phyloP scores from a whole-genome alignment of 23 tunicate species.

The Trididemnum clinides region DNA sequence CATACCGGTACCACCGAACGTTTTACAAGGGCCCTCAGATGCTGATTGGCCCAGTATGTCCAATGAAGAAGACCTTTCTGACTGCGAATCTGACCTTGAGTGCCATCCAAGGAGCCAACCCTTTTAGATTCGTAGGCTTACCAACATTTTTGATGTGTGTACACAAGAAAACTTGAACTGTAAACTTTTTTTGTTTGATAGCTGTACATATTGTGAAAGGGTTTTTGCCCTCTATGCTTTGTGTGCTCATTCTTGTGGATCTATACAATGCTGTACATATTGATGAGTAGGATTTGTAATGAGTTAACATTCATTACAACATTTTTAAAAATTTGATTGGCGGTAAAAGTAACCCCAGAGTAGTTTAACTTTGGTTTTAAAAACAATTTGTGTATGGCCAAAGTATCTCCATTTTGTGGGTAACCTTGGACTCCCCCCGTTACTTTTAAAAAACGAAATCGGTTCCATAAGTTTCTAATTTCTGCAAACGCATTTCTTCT shows the following conservation, averaged over 20 bases:
- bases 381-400: too few relatives aligned
- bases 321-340: background rate
- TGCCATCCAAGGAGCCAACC: background rate
- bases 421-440: background rate
- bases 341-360: too few relatives aligned
- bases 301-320: background rate
- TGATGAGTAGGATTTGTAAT: background rate
- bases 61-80: background rate
- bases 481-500: background rate
- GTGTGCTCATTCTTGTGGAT: background rate
- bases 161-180: background rate
- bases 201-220: background rate
- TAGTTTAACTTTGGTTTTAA: too few relatives aligned
- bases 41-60: background rate
- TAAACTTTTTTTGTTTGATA: too few relatives aligned
- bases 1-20: background rate
- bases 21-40: background rate
- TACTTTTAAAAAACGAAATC: background rate
- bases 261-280: background rate
- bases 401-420: background rate
- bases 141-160: background rate
- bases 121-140: background rate
- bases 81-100: constrained; percentile 11
- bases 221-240: background rate
- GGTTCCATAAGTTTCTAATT: background rate